These are phyloP conservation scores for Germaria angustata DNA, from an alignment of 2,888 invertebrate species.

Conservation along the genomic window DNA sequence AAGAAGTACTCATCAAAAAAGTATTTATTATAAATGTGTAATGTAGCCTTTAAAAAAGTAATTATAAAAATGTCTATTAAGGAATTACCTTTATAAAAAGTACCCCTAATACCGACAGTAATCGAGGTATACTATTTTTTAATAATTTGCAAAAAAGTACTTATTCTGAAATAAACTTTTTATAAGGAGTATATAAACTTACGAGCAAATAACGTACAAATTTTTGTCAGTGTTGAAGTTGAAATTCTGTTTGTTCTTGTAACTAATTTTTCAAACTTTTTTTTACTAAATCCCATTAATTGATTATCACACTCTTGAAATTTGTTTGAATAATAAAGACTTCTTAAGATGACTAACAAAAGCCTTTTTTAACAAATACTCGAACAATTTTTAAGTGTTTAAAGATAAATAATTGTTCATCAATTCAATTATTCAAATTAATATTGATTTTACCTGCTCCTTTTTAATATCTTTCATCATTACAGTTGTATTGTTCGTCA, in stretches of 20 bases:
- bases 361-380: not conserved
- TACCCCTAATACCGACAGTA: no score
- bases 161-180: no score
- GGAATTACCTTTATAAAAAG: no score
- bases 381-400: constrained; percentile 35
- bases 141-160: no score
- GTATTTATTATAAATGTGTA: no score
- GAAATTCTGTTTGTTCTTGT: not conserved
- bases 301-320: not conserved
- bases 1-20: no score
- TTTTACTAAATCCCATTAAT: constrained; percentile 20
- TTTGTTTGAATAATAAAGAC: constrained; percentile 4
- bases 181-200: no score
- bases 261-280: constrained; percentile 22
- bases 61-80: no score
- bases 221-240: not conserved
- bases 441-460: not conserved
- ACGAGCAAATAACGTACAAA: not conserved
- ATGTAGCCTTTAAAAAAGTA: no score
- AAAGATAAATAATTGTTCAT: constrained; percentile 66
- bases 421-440: constrained; percentile 45
- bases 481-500: constrained; percentile 39
- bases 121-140: no score
- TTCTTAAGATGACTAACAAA: constrained; percentile 34
- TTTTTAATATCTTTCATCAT: not conserved